phyloP scores from a whole-genome alignment of 2,888 invertebrate species.

The Lacanobia wlatinum region DNA sequence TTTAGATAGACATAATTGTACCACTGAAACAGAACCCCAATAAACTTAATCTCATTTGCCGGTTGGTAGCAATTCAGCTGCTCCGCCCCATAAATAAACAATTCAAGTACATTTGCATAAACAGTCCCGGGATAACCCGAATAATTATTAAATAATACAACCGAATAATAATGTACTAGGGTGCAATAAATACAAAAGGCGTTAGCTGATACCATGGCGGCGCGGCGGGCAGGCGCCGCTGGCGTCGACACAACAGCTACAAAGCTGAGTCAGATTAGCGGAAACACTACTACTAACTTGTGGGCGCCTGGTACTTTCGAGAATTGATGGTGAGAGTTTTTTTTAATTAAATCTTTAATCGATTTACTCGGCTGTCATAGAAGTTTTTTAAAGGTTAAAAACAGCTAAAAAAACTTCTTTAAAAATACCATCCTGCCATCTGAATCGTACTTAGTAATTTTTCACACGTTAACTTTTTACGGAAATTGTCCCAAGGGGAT shows the following conservation, averaged over 20 bases:
- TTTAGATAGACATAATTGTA: constrained; percentile 5
- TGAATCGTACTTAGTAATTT: too few species aligned
- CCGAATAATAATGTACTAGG: constrained; percentile 75
- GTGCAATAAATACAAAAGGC: constrained; percentile 70
- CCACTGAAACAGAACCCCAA: constrained; percentile 7
- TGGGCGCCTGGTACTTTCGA: constrained; percentile 76
- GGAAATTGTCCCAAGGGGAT: too few species aligned
- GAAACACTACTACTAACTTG: constrained; percentile 72
- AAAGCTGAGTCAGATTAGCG: constrained; percentile 79
- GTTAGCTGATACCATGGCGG: constrained; percentile 63
- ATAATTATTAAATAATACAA: constrained; percentile 65
- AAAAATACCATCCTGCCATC: too few species aligned
- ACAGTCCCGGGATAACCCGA: constrained; percentile 53
- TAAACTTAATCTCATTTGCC: constrained; percentile 21
- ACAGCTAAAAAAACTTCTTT: too few species aligned
- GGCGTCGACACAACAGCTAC: constrained; percentile 67
- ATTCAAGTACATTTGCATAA: constrained; percentile 50
- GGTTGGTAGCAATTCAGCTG: constrained; percentile 48
- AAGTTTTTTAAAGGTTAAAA: too few species aligned
- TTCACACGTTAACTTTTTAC: too few species aligned
- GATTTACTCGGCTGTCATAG: neutral
- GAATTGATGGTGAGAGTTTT: constrained; percentile 47
- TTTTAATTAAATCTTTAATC: constrained; percentile 26
- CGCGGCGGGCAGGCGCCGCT: constrained; percentile 75
- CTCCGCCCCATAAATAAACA: constrained; percentile 41